phyloP scores from a whole-genome alignment of 2,888 invertebrate species.

The Phaonia tiefii region DNA sequence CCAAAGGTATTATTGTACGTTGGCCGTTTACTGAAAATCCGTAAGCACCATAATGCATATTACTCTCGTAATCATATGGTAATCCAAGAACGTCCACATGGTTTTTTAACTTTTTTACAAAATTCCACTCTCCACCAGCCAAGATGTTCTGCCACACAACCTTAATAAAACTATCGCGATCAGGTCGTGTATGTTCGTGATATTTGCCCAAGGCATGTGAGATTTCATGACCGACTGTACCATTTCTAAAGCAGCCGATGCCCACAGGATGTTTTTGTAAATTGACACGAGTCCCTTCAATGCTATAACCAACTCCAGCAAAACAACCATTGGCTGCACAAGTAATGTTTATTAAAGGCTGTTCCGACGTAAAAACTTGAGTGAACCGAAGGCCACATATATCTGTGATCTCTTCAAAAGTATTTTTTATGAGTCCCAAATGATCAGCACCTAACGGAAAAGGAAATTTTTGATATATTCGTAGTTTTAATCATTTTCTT shows the following conservation, averaged over 20 bases:
- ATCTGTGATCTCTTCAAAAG: too few relatives aligned
- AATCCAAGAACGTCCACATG: conserved; percentile 85
- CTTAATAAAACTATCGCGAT: conserved; percentile 86
- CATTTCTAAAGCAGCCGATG: conserved; percentile 74
- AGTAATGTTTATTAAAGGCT: too few relatives aligned
- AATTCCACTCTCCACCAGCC: conserved; percentile 85
- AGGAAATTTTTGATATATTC: too few relatives aligned
- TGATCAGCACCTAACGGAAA: too few relatives aligned
- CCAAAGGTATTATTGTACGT: conserved; percentile 84
- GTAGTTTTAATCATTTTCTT: too few relatives aligned
- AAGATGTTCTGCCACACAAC: conserved; percentile 81
- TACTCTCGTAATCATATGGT: conserved; percentile 87
- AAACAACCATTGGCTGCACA: conserved; percentile 87
- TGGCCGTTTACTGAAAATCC: conserved; percentile 87
- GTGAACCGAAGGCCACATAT: too few relatives aligned
- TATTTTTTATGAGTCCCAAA: too few relatives aligned
- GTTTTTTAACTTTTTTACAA: conserved; percentile 83
- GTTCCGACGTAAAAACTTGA: too few relatives aligned
- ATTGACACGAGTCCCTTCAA: conserved; percentile 76
- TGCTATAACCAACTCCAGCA: conserved; percentile 86
- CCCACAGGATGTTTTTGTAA: conserved; percentile 69
- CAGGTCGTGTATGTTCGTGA: conserved; percentile 89
- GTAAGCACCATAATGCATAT: conserved; percentile 89
- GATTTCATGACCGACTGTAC: conserved; percentile 88
- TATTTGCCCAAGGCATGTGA: conserved; percentile 89